Evolutionary conservation across 2,113 vertebrate genomes (phyloP), one percentile per base, ranked within the genome.

Genomic region (Hemichromis elongatus): DNA sequence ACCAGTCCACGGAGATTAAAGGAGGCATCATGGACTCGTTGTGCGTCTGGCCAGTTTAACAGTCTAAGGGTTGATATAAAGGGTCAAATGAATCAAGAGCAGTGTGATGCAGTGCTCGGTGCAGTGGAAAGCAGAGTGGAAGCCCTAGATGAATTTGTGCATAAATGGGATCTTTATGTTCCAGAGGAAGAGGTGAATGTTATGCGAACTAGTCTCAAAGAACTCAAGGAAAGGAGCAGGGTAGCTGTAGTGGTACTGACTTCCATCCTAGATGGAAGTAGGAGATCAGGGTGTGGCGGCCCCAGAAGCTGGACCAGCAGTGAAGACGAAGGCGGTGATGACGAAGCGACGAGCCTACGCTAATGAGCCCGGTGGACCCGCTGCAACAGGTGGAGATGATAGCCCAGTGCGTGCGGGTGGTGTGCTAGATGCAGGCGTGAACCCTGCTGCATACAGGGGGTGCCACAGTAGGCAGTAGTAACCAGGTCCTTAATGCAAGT

Each of bases 221-320:
- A 52, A 18, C 47, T 52, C 2, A 50, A 50, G 7, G 47, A 50
- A 50, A 50, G 47, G 7, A 50, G 18, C 16, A 50, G 47, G 18
- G 47, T 50, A 50, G 47, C 4, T 52, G 19, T 52, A 18, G 1
- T 50, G 47, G 47, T 50, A 18, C 47, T 9, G 47, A 7, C 7
- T 50, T 6, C 30, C 30, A 50, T 18, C 47, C 47, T 52, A 19
- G 4, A 52, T 52, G 18, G 18, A 19, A 52, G 47, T 0, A 52
- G 2, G 18, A 9, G 47, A 52, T 52, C 47, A 19, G 4, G 14
- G 47, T 19, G 18, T 52, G 47, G 47, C 47, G 4, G 5, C 47
- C 47, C 0, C 5, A 0, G 47, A 19, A 52, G 47, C 18, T 9
- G 18, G 47, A 52, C 47, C 19, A 52, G 47, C 18, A 52, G 18